Evolutionary conservation across 2,113 vertebrate species (phyloP).

Genomic region (Falco punctatus): DNA sequence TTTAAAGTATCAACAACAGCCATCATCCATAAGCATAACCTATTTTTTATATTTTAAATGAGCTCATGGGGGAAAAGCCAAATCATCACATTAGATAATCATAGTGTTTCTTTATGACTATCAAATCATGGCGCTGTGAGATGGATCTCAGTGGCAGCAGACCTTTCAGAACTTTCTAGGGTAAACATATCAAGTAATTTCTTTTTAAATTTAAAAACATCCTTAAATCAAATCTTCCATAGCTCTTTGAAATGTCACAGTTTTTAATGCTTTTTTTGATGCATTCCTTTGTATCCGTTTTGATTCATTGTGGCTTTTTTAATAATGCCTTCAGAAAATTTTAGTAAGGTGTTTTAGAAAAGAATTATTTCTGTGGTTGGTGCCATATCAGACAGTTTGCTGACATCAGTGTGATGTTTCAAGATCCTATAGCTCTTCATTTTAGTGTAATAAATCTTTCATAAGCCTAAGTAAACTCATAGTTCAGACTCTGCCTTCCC

Average conservation of each 20-base stretch:
- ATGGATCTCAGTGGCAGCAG: neutral
- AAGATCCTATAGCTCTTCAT: neutral
- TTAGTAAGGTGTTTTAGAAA: neutral
- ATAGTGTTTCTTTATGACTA: neutral
- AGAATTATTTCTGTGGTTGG: neutral
- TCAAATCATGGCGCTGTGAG: neutral
- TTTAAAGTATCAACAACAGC: neutral
- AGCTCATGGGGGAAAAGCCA: neutral
- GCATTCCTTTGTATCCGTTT: neutral
- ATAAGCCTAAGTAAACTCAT: neutral
- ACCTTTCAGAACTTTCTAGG: neutral
- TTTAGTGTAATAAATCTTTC: neutral
- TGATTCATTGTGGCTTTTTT: neutral
- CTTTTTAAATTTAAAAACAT: neutral
- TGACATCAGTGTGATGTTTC: neutral
- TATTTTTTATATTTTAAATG: neutral
- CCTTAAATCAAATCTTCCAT: neutral
- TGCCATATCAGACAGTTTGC: neutral
- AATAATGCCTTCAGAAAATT: fast-evolving
- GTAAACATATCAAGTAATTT: neutral
- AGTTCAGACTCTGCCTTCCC: neutral
- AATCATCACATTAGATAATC: neutral
- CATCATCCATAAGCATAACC: neutral
- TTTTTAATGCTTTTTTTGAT: neutral
- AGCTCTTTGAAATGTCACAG: neutral